Conservation (phyloP, 2,113 vertebrate species). For the Fregetta grallaria region DNA sequence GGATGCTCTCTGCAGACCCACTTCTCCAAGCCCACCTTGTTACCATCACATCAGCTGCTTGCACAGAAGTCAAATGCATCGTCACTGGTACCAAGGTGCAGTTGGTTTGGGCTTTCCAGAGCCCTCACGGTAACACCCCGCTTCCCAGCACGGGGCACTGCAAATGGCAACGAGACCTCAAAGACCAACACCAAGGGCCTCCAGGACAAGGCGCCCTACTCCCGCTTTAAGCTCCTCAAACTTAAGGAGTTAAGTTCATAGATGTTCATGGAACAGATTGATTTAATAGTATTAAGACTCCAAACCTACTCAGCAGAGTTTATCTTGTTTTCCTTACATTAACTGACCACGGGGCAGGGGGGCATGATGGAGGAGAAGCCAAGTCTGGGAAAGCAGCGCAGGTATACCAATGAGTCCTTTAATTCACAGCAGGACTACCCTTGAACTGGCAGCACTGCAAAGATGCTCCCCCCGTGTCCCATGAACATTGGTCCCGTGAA, state of each 20-base stretch:
- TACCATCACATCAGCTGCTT: neutral
- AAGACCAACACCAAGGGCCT: neutral
- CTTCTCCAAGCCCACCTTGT: neutral
- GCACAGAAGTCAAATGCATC: neutral
- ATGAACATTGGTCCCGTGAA: neutral
- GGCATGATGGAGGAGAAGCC: neutral
- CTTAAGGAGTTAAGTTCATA: neutral
- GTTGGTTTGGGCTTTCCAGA: neutral
- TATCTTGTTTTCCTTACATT: neutral
- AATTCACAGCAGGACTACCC: neutral
- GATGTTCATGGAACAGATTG: neutral
- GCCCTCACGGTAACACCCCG: rapidly evolving
- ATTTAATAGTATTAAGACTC: neutral
- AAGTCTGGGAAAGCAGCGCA: neutral
- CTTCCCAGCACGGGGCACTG: neutral
- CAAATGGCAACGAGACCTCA: neutral
- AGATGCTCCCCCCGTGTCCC: neutral
- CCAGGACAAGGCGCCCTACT: neutral
- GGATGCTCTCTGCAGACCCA: neutral
- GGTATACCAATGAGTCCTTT: neutral
- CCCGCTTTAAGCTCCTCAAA: neutral
- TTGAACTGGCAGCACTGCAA: neutral
- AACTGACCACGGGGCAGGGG: neutral
- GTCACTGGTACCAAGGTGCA: neutral
- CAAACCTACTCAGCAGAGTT: neutral